Evolutionary conservation across 2,113 vertebrate genomes (phyloP), one percentile per base, ranked within the genome.

Genomic region (Callipepla squamata): DNA sequence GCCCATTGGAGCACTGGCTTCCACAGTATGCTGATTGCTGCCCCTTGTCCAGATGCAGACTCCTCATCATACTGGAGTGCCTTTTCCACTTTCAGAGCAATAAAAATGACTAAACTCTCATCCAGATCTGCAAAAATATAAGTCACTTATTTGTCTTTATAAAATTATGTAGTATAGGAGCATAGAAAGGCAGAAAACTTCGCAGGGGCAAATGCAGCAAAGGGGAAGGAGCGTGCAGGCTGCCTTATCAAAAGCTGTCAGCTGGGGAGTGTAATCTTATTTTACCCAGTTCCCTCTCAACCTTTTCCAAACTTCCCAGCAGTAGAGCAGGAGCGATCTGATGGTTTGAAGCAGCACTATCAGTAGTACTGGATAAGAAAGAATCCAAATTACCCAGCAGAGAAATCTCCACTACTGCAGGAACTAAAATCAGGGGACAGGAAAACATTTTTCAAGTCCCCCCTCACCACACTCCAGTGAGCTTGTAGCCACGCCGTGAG

Each of bases 211-310:
- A 79, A n/a, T 3, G 13, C 16, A 38, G 18, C 21, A 23, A 58
- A 59, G 0, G 4, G 40, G 58, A 14, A 87, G 69, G 72, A 62
- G 72, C 1, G 1, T 11, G 15, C 4, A 40, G 75, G 38, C 53
- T 47, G 47, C 7, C 79, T 94, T 96, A 95, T 95, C 96, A 53
- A 44, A 15, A 84, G 73, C 96, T 95, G 96, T 94, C 96, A 94
- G 85, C 85, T 66, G 73, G 30, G 38, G 83, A 83, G 93, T 88
- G 94, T 4, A 30, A 75, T 42, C 7, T 2, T 72, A 47, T 75
- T 91, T 86, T 91, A 62, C 67, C 87, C 94, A 96, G 93, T 9
- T 75, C 82, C 47, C 61, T 58, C n/a, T 11, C 85, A 92, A 66
- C 44, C 85, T 51, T 50, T 34, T 21, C 87, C 85, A 44, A 58